Evolutionary conservation across 2,888 invertebrate genomes (phyloP).

Genomic region (Diogma glabrata): DNA sequence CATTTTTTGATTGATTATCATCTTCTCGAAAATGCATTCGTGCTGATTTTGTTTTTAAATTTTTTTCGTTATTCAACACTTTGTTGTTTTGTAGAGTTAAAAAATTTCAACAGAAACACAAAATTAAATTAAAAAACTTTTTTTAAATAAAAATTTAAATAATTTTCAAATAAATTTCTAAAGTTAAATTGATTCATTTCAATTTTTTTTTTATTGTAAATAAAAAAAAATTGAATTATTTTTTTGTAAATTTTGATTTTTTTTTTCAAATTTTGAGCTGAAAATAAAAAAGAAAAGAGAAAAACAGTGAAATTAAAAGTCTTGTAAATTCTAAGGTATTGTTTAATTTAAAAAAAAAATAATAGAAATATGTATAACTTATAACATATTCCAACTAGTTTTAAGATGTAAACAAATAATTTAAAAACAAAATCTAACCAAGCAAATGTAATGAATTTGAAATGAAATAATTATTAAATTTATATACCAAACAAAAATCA

Average conservation of each 20-base stretch:
- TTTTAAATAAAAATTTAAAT: slow-evolving; percentile 1
- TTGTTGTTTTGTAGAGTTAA: background rate
- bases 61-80: background rate
- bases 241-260: background rate
- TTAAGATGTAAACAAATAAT: too few species aligned
- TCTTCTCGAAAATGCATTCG: slow-evolving; percentile 21
- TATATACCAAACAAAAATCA: too few species aligned
- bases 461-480: too few species aligned
- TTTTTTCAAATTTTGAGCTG: too few species aligned
- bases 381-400: too few species aligned
- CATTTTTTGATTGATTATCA: slow-evolving; percentile 20
- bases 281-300: background rate
- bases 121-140: slow-evolving; percentile 1
- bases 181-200: background rate
- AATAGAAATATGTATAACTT: too few species aligned
- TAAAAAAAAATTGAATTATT: background rate
- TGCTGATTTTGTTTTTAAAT: background rate
- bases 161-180: too few species aligned
- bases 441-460: too few species aligned
- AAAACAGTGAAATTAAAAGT: too few species aligned
- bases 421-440: too few species aligned
- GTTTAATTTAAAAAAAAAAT: too few species aligned
- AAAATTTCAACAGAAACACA: slow-evolving; percentile 1
- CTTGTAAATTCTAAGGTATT: too few species aligned
- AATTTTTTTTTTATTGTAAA: background rate